Base-by-base conservation (phyloP, 2,888 invertebrate genomes). In the Morpho achilles region DNA sequence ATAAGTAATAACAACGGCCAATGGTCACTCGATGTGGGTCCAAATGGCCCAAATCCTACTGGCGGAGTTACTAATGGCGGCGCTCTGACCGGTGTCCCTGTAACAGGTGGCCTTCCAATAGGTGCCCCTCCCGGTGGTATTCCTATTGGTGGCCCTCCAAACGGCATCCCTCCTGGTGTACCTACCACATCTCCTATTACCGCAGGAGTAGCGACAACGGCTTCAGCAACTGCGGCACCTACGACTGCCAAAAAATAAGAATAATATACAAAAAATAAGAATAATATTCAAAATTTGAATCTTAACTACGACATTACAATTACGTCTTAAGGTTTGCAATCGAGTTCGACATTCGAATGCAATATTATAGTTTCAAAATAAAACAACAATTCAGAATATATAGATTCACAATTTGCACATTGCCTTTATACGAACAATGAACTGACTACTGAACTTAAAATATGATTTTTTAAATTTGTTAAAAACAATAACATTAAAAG, bases 1-100 rank as follows among this genome's bases (percentile, higher is more conserved):
- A 61, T 80, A 65, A 60, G 61, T 22, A 71, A 60, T 46, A 54
- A 43, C 9, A 66, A 63, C 46, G 63, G 63, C 5, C 22, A 52
- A 8, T 60, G 60, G 59, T 58, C 56, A 7, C 61, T 66, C 47
- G 56, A 60, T 45, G 53, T 65, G 56, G 58, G 54, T 8, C 59
- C 59, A 6, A 64, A 60, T 41, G 58, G 56, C 10, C 50, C 53
- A 41, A 44, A 16, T 16, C 16, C 22, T 8, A 32, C 16, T 16
- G 41, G 40, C 6, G 41, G 50, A 10, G 16, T 42, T 3, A 32
- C 40, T 32, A 41, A 8, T 45, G 49, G 49, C 9, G 32, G 32
- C 4, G 49, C 47, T 22, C 39, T 49, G 43, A 8, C 7, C 40
- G 3, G 32, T 32, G 32, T 5, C 32, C 32, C 32, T 32, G 5